phyloP scores from a whole-genome alignment of 2,888 invertebrate species.

The Lagria hirta region DNA sequence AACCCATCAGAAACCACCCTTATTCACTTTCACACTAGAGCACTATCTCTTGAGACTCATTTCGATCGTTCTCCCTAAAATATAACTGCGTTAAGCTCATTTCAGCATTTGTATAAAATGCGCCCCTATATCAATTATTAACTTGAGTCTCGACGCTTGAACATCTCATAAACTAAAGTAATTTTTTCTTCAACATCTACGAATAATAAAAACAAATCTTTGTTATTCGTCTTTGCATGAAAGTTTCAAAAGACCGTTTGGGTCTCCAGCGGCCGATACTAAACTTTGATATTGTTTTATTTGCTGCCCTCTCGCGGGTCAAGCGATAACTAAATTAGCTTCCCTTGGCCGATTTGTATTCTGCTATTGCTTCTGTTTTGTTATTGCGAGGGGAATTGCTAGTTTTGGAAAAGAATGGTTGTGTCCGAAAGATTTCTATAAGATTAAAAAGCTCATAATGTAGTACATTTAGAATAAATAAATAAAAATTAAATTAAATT shows the following conservation, averaged over 20 bases:
- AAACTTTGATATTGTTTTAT: conserved; percentile 57
- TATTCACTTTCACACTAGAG: no score
- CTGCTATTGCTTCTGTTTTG: conserved; percentile 50
- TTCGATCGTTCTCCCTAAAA: no score
- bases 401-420: conserved; percentile 45
- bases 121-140: conserved; percentile 19
- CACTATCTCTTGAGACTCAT: no score
- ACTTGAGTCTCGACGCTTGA: conserved; percentile 11
- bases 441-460: no score
- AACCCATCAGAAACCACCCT: no score
- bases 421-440: no score
- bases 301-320: conserved; percentile 52
- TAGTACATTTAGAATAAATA: no score
- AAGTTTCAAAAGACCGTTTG: conserved; percentile 41
- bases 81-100: no score
- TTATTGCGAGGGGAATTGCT: conserved; percentile 47
- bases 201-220: conserved; percentile 24
- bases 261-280: conserved; percentile 48
- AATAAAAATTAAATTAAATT: no score
- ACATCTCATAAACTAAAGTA: conserved; percentile 9
- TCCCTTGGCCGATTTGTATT: conserved; percentile 54
- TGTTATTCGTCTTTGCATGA: conserved; percentile 15
- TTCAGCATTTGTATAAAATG: conserved; percentile 22
- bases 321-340: conserved; percentile 54
- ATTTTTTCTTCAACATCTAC: conserved; percentile 3